These are phyloP conservation scores for Polymixis flavicincta DNA, from an alignment of 2,888 invertebrate genomes.

Conservation along the genomic window DNA sequence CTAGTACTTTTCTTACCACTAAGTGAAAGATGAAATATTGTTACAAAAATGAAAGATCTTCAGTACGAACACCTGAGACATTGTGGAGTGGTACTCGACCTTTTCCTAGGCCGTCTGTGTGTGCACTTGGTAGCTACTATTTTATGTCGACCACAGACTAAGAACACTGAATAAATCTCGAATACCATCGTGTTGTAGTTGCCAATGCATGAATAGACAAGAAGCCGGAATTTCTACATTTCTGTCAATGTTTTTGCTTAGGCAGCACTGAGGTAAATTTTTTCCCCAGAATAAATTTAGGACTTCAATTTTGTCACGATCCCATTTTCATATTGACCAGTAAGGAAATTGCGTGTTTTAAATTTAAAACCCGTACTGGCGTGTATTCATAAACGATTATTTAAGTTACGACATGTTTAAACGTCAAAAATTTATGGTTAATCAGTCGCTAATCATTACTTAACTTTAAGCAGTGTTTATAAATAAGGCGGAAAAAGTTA, in stretches of 20 bases:
- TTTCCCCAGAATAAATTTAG: background rate
- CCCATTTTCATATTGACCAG: background rate
- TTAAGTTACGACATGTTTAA: too few species aligned
- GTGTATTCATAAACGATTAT: too few species aligned
- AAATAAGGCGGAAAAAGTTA: too few species aligned
- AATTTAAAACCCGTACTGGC: background rate
- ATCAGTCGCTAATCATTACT: too few species aligned
- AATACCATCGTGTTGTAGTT: slow-evolving; percentile 1
- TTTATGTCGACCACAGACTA: background rate
- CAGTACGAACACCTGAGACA: slow-evolving; percentile 22
- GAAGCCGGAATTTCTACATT: background rate
- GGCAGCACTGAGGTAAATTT: background rate
- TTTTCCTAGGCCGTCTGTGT: slow-evolving; percentile 7
- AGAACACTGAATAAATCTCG: background rate
- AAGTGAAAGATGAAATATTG: slow-evolving; percentile 5
- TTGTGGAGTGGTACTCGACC: slow-evolving; percentile 24
- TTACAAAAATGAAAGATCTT: slow-evolving; percentile 16
- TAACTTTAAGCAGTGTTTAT: too few species aligned
- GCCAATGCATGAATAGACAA: background rate
- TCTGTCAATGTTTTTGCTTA: background rate
- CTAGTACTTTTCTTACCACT: background rate
- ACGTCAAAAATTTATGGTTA: too few species aligned
- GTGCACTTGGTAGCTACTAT: background rate
- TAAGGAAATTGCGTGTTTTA: too few species aligned
- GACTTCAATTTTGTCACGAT: background rate